phyloP scores from a whole-genome alignment of 2,888 invertebrate genomes.

The Plebejus argus region DNA sequence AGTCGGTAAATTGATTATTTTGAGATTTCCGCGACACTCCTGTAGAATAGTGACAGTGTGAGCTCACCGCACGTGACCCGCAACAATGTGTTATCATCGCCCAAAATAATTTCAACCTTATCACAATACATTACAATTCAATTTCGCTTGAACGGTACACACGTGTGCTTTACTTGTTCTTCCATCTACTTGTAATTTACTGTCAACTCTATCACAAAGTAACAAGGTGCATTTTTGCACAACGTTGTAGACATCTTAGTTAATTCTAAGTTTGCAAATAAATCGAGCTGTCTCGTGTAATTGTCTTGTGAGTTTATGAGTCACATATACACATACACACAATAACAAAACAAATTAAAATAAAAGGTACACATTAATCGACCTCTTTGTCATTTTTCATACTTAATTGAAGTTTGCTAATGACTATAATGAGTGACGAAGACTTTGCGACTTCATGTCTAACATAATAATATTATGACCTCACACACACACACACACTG shows the following conservation, averaged over 20 bases:
- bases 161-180: not conserved
- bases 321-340: not conserved
- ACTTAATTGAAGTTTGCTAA: not conserved
- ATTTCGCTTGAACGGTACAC: not conserved
- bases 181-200: slow-evolving; percentile 8
- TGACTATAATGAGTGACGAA: not conserved
- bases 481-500: no score
- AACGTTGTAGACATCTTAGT: not conserved
- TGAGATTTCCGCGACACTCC: slow-evolving; percentile 33
- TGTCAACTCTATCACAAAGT: not conserved
- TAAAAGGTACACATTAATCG: slow-evolving; percentile 20
- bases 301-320: slow-evolving; percentile 35
- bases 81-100: slow-evolving; percentile 18
- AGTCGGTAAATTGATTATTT: slow-evolving; percentile 35
- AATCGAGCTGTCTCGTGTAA: slow-evolving; percentile 40
- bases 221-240: not conserved
- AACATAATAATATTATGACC: no score
- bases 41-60: slow-evolving; percentile 32
- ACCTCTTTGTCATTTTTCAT: not conserved
- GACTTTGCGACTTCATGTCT: no score
- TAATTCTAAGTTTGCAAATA: slow-evolving; percentile 34
- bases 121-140: rapidly evolving
- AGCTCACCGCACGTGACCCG: slow-evolving; percentile 29
- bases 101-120: not conserved
- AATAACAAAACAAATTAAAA: slow-evolving; percentile 17